Percentiles rank a stretch among this genome's conserved stretches.
phyloP scores from a whole-genome alignment of 2,888 invertebrate species.

The Clostera curtula region DNA sequence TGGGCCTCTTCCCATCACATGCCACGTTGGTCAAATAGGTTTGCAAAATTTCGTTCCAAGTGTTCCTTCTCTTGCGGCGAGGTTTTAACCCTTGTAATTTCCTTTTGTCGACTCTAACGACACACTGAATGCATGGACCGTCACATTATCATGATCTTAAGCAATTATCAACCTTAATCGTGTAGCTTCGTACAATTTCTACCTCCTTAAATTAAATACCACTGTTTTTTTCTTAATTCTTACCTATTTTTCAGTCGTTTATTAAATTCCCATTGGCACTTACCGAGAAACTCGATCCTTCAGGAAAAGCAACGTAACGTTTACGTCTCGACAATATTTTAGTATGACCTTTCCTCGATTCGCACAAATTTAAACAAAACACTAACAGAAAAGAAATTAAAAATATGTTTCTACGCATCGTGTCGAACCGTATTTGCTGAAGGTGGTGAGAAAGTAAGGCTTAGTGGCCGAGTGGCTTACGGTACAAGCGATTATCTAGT shows the following conservation, averaged over 20 bases:
- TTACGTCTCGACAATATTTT: slow-evolving; percentile 69
- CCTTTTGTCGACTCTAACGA: too few species aligned
- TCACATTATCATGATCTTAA: too few species aligned
- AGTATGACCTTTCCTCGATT: slow-evolving; percentile 3
- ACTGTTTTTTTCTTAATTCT: background rate
- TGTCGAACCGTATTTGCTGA: slow-evolving; percentile 3
- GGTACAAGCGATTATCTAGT: slow-evolving; percentile 16
- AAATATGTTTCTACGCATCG: slow-evolving; percentile 1
- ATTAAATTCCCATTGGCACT: slow-evolving; percentile 35
- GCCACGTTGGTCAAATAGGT: too few species aligned
- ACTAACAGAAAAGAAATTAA: slow-evolving; percentile 4
- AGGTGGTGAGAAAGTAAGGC: slow-evolving; percentile 8
- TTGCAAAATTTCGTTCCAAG: too few species aligned
- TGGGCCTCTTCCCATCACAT: too few species aligned
- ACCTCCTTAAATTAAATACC: slow-evolving; percentile 5
- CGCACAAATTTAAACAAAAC: slow-evolving; percentile 7
- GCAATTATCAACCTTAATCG: too few species aligned
- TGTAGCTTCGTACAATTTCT: too few species aligned
- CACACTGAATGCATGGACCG: too few species aligned
- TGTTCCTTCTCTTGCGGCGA: too few species aligned
- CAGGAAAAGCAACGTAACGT: slow-evolving; percentile 81
- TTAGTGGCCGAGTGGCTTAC: slow-evolving; percentile 13
- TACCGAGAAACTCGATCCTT: slow-evolving; percentile 82
- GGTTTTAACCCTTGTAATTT: too few species aligned
- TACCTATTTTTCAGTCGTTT: background rate